These are phyloP conservation scores for Petrosia ficiformis DNA, from an alignment of 37 sponge, comb jelly and placozoan genomes.

Conservation along the genomic window DNA sequence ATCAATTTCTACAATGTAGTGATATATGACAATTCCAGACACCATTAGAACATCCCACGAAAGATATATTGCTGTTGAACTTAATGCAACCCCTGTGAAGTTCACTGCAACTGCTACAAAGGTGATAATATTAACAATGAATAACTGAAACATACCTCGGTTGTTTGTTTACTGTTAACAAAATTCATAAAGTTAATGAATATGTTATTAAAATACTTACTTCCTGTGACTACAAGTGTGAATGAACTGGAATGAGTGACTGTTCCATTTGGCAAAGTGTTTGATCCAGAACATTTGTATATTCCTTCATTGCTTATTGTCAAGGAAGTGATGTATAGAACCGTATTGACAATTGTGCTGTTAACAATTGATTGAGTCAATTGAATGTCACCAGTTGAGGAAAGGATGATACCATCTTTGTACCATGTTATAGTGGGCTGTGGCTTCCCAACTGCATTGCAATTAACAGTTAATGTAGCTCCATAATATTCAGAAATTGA, in stretches of 20 bases:
- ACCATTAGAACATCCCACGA: slow-evolving; percentile 6
- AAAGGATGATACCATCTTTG: background rate
- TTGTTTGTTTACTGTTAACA: too few relatives aligned
- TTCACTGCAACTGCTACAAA: background rate
- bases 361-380: background rate
- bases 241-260: background rate
- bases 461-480: background rate
- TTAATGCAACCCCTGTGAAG: background rate
- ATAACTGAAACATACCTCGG: too few relatives aligned
- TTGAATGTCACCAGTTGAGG: background rate
- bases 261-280: slow-evolving; percentile 11
- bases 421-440: background rate
- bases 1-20: slow-evolving; percentile 12
- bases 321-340: background rate
- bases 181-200: background rate
- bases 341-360: background rate
- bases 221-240: background rate
- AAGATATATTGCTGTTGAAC: background rate
- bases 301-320: background rate
- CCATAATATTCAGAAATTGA: slow-evolving; percentile 1
- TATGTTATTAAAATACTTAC: background rate
- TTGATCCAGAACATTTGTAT: background rate
- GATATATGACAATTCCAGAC: background rate
- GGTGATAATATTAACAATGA: background rate
- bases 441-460: slow-evolving; percentile 1